These are phyloP conservation scores for Tenebrio molitor DNA, from an alignment of 1,140 invertebrate species.

Conservation along the genomic window DNA sequence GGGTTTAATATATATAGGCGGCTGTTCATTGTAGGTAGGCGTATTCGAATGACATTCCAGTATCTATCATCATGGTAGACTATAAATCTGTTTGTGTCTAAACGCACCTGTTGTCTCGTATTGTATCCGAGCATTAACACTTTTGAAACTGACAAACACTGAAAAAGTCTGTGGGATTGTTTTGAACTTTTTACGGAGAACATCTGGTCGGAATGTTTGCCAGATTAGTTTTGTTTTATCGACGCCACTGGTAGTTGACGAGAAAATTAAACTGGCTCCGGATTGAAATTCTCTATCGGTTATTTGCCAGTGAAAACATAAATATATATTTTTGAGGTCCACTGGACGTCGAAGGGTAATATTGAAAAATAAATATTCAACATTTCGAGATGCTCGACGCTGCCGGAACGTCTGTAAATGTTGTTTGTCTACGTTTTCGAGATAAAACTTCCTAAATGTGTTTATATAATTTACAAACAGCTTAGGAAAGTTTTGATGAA, in stretches of 20 bases:
- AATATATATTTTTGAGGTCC: too few species aligned
- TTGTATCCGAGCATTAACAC: conserved; percentile 45
- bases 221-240: conserved; percentile 28
- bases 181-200: conserved; percentile 32
- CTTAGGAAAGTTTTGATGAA: conserved; percentile 29
- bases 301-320: too few species aligned
- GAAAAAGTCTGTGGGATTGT: conserved; percentile 39
- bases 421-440: conserved; percentile 10
- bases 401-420: too few species aligned
- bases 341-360: too few species aligned
- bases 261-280: background rate
- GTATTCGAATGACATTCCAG: conserved; percentile 39
- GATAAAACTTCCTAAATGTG: conserved; percentile 37
- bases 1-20: conserved; percentile 18
- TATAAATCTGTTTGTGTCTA: conserved; percentile 46
- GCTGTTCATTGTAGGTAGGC: conserved; percentile 34
- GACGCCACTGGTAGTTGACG: background rate
- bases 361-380: too few species aligned
- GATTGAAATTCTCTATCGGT: background rate
- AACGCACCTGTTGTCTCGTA: conserved; percentile 41
- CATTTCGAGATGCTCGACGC: too few species aligned
- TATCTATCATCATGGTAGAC: conserved; percentile 44
- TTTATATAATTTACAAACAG: conserved; percentile 35
- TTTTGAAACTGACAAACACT: conserved; percentile 35
- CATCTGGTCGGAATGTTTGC: conserved; percentile 44